Evolutionary conservation across 2,797 vertebrate genomes (phyloP).

Genomic region (Spinus olivaceus): DNA sequence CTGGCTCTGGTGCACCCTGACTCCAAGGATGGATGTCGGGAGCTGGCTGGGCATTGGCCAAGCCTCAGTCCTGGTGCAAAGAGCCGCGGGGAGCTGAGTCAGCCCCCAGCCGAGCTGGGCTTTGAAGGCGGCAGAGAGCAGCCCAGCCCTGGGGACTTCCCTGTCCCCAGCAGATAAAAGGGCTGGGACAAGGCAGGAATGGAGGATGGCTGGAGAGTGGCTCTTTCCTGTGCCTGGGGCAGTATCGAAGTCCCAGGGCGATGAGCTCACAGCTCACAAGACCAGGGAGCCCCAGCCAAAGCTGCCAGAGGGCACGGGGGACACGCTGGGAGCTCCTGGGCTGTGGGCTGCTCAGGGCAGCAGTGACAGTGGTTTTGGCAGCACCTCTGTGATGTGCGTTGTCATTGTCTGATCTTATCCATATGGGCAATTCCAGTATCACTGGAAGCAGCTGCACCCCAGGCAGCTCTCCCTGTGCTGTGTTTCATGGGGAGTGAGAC

Average conservation of each 20-base stretch:
- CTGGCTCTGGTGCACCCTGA: accelerated
- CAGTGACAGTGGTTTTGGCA: background rate
- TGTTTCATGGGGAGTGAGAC: background rate
- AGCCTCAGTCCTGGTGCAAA: background rate
- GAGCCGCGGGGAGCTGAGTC: background rate
- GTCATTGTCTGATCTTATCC: background rate
- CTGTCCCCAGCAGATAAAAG: constrained; percentile 21
- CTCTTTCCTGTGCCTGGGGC: background rate
- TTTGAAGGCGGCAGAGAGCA: background rate
- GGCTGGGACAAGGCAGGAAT: background rate
- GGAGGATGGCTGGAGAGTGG: background rate
- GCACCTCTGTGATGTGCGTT: background rate
- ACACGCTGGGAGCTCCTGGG: background rate
- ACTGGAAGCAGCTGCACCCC: background rate
- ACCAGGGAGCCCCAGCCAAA: background rate
- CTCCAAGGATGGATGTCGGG: background rate
- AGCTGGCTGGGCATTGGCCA: background rate
- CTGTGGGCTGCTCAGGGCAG: background rate
- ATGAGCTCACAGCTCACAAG: constrained; percentile 54
- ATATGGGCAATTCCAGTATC: accelerated
- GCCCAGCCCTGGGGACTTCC: background rate
- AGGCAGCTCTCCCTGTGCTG: background rate
- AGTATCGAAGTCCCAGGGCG: background rate
- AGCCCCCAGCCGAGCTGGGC: accelerated
- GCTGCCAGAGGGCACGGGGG: background rate